Conservation (phyloP, 92 coral and sea anemone species). For the Epizoanthus fatuus region DNA sequence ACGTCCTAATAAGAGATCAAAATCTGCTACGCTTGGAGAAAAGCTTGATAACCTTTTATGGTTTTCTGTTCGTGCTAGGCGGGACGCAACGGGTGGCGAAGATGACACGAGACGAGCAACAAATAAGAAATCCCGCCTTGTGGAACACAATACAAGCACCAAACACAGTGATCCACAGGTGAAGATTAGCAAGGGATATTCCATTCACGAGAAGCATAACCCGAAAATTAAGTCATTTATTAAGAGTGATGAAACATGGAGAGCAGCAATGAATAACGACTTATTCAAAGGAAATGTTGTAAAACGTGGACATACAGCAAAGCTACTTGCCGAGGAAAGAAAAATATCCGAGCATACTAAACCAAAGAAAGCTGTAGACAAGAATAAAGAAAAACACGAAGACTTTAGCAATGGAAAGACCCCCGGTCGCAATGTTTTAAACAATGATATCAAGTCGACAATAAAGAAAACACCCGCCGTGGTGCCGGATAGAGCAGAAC, state of each 20-base stretch:
- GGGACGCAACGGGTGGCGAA: not conserved
- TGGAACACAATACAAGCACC: slow-evolving; percentile 2
- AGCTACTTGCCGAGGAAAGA: not conserved
- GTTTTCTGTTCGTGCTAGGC: slow-evolving; percentile 43
- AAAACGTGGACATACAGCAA: not conserved
- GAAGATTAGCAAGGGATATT: not conserved
- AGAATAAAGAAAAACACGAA: not conserved
- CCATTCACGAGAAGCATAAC: not conserved
- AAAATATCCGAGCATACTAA: not conserved
- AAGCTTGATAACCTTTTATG: slow-evolving; percentile 35
- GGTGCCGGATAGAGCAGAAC: not conserved
- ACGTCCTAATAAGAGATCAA: slow-evolving; percentile 10
- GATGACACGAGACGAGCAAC: not conserved
- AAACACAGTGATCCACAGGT: not conserved
- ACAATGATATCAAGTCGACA: not conserved
- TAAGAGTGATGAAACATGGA: not conserved
- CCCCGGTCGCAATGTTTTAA: not conserved
- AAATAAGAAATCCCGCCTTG: not conserved
- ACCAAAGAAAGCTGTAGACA: not conserved
- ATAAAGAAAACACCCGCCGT: not conserved
- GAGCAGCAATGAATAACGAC: not conserved
- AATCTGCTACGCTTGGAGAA: slow-evolving; percentile 17
- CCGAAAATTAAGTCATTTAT: not conserved
- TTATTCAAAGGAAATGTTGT: not conserved
- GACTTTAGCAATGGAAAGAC: not conserved